phyloP scores from a whole-genome alignment of 2,113 vertebrate genomes.

The Hydrochoerus hydrochaeris region DNA sequence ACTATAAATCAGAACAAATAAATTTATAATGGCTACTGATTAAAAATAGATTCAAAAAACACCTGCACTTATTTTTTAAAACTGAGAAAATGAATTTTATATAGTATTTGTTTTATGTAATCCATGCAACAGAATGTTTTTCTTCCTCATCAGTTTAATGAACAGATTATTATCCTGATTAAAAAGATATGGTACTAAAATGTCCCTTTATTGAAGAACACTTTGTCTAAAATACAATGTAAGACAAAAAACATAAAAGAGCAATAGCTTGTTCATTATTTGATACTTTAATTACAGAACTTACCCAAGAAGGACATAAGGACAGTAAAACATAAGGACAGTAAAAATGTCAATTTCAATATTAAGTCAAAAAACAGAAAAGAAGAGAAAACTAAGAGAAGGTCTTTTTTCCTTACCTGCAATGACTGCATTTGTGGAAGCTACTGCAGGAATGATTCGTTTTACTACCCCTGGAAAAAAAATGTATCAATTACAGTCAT shows the following conservation, averaged over 20 bases:
- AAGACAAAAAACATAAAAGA: neutral
- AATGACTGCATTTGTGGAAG: conserved; percentile 98
- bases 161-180: neutral
- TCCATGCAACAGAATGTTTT: neutral
- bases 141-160: conserved; percentile 10
- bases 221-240: neutral
- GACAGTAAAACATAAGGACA: neutral
- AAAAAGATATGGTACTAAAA: conserved; percentile 6
- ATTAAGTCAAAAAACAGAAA: conserved; percentile 25
- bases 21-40: neutral
- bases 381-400: neutral
- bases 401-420: conserved; percentile 88
- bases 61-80: neutral
- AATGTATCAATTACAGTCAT: conserved; percentile 27
- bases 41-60: neutral
- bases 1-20: conserved; percentile 27
- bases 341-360: conserved; percentile 23
- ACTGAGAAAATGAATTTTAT: neutral
- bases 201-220: neutral
- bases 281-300: neutral
- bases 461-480: conserved; percentile 94
- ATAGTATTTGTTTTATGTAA: conserved; percentile 11
- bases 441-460: conserved; percentile 97
- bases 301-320: neutral
- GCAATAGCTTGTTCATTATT: neutral